These are phyloP conservation scores for Pachycephus smyrnensis DNA, from an alignment of 2,888 invertebrate species.

Conservation along the genomic window DNA sequence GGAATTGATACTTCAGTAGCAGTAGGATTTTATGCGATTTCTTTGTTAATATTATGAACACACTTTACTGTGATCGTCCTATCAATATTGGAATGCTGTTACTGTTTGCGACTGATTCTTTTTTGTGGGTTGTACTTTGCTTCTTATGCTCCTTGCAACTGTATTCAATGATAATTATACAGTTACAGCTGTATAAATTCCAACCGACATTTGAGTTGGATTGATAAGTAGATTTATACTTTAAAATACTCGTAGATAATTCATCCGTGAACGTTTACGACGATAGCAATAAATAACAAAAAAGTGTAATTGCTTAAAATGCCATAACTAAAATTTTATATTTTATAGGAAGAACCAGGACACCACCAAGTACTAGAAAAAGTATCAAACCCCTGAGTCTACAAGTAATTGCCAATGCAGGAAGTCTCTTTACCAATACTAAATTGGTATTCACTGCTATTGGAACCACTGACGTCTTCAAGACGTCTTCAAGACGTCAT, in stretches of 20 bases:
- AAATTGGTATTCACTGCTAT: background rate
- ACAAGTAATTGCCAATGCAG: background rate
- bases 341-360: background rate
- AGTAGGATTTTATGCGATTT: background rate
- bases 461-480: background rate
- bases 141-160: background rate
- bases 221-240: background rate
- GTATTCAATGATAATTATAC: background rate
- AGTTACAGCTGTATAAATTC: background rate
- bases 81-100: background rate
- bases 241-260: background rate
- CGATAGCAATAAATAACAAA: background rate
- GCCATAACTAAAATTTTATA: background rate
- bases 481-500: too few species aligned
- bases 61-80: too few species aligned
- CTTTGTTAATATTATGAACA: too few species aligned
- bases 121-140: background rate
- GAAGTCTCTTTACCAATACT: too few species aligned
- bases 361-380: background rate
- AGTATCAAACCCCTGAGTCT: background rate
- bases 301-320: background rate
- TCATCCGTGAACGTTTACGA: too few species aligned
- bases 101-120: background rate
- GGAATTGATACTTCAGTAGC: background rate
- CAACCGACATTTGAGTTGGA: background rate